Base-by-base conservation (phyloP, 2,888 invertebrate genomes). In the Hyalella azteca region DNA sequence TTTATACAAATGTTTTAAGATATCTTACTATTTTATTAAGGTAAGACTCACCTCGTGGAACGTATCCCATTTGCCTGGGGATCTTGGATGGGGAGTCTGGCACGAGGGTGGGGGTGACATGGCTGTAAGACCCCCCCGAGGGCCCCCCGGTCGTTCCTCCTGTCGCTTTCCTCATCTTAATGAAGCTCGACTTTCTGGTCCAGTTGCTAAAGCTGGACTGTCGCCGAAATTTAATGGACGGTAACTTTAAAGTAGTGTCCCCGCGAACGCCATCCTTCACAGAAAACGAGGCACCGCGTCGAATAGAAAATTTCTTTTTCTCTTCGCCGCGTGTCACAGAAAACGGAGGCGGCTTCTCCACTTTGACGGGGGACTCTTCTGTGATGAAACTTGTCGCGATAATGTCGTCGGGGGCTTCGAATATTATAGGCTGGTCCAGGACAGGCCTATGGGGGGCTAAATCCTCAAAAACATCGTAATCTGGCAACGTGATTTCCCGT, bases 51-150 rank as follows among this genome's bases (percentile, higher is more conserved):
- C 82, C 82, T 73, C 80, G 80, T 9, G 82, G 82, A 26, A 82
- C 80, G 78, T 82, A 82, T 40, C 82, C 82, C 78, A 82, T 78
- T 1, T 79, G 54, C 3, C 78, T 75, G 7, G 82, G 82, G 5
- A 82, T 78, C 39, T 82, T 82, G 45, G 82, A 82, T n/a, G 80
- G 82, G 19, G 82, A 82, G 73, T 82, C 82, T 15, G 82, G 82
- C 9, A 82, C 82, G 59, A 82, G 76, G 3, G 80, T 82, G 15
- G 82, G 80, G 15, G 82, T 80, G 29, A 82, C 80, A 54, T 82
- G 82, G 54, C 82, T 82, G 59, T 59, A 59, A 7, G 26, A 41
- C 45, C 49, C 36, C 36, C 78, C 49, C 4, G 40, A 7, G 2
- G 54, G 19, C 39, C 3, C 22, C 22, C 36, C 54, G 15, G 36